These are phyloP conservation scores for Cryptotis parvus DNA, from an alignment of 2,113 vertebrate genomes.

Conservation along the genomic window DNA sequence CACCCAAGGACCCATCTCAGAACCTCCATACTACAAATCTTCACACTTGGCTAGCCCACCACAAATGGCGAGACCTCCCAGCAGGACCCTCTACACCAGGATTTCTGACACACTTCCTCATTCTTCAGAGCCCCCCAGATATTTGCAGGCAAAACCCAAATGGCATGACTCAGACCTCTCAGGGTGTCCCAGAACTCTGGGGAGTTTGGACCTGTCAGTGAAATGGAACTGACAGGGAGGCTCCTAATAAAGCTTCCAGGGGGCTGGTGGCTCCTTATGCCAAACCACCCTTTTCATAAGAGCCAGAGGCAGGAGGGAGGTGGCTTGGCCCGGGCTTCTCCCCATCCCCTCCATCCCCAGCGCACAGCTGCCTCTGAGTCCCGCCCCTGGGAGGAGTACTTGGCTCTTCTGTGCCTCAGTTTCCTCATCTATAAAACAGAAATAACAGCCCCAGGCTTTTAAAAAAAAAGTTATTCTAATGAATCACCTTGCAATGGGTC, in stretches of 20 bases:
- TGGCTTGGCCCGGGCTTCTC: background rate
- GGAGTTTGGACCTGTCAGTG: background rate
- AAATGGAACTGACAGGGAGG: background rate
- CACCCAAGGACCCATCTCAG: background rate
- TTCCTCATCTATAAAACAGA: background rate
- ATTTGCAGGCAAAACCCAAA: background rate
- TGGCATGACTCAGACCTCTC: background rate
- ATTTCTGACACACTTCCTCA: background rate
- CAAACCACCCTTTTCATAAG: background rate
- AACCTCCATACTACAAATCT: background rate
- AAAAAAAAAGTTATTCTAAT: too few species aligned
- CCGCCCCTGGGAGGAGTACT: background rate
- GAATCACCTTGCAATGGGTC: too few species aligned
- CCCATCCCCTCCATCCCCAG: background rate
- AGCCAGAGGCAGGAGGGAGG: background rate
- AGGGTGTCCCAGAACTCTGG: background rate
- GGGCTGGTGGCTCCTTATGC: background rate
- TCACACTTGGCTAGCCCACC: background rate
- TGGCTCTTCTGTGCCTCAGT: background rate
- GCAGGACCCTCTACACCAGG: accelerated
- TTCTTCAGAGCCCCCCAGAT: background rate
- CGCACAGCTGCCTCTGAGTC: background rate
- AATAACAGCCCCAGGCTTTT: too few species aligned
- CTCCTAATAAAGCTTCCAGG: background rate
- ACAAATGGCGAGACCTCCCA: background rate